Conservation (phyloP, 2,888 invertebrate genomes). For the Melolontha melolontha region DNA sequence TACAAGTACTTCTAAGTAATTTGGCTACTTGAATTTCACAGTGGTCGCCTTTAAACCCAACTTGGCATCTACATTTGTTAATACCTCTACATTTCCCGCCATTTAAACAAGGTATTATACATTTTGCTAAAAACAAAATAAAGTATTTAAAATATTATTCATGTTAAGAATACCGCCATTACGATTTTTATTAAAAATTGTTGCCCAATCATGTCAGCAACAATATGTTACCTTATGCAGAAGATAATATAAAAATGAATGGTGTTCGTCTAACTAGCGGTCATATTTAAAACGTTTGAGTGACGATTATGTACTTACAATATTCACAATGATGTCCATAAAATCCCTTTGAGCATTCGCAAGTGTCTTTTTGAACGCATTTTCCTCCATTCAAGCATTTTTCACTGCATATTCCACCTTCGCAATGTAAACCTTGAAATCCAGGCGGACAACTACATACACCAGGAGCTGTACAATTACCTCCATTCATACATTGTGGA, state of each 20-base stretch:
- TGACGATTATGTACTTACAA: constrained; percentile 73
- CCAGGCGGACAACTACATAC: constrained; percentile 90
- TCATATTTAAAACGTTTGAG: background rate
- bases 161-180: no score
- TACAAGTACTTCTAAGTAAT: constrained; percentile 77
- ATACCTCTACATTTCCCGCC: constrained; percentile 91
- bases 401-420: constrained; percentile 93
- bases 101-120: constrained; percentile 87
- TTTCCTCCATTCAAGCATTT: constrained; percentile 95
- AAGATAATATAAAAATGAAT: background rate
- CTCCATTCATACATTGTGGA: constrained; percentile 93
- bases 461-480: constrained; percentile 91
- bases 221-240: no score
- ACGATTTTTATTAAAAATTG: no score
- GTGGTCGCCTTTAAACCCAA: constrained; percentile 87
- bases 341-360: constrained; percentile 91
- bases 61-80: constrained; percentile 89
- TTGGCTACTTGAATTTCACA: constrained; percentile 87
- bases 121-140: constrained; percentile 58
- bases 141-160: background rate
- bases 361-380: constrained; percentile 94
- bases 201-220: no score
- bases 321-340: constrained; percentile 91
- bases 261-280: background rate
- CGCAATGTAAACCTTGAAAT: constrained; percentile 90